Evolutionary conservation across 2,797 vertebrate species (phyloP).

Genomic region (Tenualosa thibaudeaui): DNA sequence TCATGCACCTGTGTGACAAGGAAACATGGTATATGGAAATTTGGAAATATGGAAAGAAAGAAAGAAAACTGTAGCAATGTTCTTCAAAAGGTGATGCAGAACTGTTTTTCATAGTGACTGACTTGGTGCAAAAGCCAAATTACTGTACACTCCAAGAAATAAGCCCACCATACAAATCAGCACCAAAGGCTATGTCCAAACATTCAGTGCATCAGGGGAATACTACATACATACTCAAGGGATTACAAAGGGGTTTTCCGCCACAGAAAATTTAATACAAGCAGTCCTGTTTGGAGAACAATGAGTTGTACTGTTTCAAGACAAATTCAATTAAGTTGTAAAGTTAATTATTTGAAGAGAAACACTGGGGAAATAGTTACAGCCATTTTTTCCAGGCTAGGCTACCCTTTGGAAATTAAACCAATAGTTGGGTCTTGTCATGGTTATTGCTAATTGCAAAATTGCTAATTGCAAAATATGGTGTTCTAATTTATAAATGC

Average conservation of each 20-base stretch:
- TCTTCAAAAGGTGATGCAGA: background rate
- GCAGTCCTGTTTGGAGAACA: background rate
- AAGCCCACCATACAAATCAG: background rate
- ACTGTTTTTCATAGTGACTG: background rate
- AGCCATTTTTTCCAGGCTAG: background rate
- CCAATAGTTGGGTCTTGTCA: background rate
- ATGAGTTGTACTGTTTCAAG: background rate
- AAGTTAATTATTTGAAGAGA: conserved; percentile 6
- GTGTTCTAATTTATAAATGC: background rate
- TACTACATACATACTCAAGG: background rate
- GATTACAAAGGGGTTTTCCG: background rate
- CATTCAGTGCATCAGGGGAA: background rate
- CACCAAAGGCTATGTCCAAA: background rate
- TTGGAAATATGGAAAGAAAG: background rate
- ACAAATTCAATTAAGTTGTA: background rate
- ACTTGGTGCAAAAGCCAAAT: background rate
- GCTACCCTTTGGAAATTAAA: background rate
- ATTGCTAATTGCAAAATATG: background rate
- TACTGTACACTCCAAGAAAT: background rate
- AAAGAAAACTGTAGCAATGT: too few relatives aligned
- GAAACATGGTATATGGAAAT: background rate
- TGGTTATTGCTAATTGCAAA: background rate
- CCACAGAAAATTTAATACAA: background rate
- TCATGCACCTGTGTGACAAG: conserved; percentile 70
- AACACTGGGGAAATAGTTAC: background rate